A percentile compares a stretch with the other conserved stretches of the same genome.
Evolutionary conservation across 1,140 invertebrate species (phyloP).

Genomic region (Solenopsis invicta): DNA sequence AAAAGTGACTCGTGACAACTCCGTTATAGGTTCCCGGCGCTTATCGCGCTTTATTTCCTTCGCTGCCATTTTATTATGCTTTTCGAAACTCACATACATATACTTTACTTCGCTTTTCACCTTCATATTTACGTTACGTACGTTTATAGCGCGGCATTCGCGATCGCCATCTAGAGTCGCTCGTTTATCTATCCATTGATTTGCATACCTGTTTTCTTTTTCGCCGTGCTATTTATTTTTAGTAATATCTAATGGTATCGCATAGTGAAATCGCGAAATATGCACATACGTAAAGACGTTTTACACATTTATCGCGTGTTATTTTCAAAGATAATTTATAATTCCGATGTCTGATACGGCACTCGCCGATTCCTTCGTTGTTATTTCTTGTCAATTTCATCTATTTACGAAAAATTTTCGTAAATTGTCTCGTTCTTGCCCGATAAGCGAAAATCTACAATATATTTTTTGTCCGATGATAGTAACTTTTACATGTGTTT

Average conservation of each 20-base stretch:
- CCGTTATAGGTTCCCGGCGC: background rate
- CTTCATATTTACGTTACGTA: background rate
- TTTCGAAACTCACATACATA: background rate
- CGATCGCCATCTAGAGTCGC: conserved; percentile 25
- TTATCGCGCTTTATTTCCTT: background rate
- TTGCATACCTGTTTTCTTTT: conserved; percentile 51
- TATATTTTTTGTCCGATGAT: background rate
- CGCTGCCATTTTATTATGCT: background rate
- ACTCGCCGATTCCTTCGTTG: background rate
- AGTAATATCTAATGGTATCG: conserved; percentile 52
- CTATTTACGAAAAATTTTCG: background rate
- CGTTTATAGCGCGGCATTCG: conserved; percentile 14
- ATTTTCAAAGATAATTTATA: conserved; percentile 31
- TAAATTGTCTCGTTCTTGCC: too few species aligned
- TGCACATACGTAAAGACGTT: conserved; percentile 44
- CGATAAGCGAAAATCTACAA: background rate
- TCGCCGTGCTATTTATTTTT: conserved; percentile 47
- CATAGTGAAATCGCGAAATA: conserved; percentile 34
- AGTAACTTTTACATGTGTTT: too few species aligned
- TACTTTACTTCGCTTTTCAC: background rate
- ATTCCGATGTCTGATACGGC: conserved; percentile 1
- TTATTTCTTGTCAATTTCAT: background rate
- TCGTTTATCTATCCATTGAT: conserved; percentile 52
- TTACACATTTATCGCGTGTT: conserved; percentile 44
- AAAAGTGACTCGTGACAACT: background rate